These are phyloP conservation scores for Martes flavigula DNA, from an alignment of 2,797 vertebrate genomes.

Conservation along the genomic window DNA sequence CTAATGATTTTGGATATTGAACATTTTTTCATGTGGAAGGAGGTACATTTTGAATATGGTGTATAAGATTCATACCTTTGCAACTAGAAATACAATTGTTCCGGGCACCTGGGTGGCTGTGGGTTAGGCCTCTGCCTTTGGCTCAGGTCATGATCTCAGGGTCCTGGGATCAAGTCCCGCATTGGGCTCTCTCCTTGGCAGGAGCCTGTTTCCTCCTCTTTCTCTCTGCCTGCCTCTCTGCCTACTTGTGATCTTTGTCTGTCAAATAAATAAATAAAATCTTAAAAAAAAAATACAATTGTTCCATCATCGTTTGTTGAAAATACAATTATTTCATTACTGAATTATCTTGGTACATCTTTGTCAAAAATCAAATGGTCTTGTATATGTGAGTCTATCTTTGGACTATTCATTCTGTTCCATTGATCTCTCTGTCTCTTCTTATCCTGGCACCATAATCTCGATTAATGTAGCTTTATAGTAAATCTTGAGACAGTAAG, in stretches of 20 bases:
- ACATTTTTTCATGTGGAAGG: background rate
- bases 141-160: too few relatives aligned
- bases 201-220: too few relatives aligned
- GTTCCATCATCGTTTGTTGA: background rate
- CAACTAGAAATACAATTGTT: background rate
- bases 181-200: too few relatives aligned
- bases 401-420: background rate
- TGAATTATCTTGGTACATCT: background rate
- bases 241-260: too few relatives aligned
- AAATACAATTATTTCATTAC: background rate
- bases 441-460: background rate
- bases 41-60: background rate
- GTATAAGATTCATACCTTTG: background rate
- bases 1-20: background rate
- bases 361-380: background rate
- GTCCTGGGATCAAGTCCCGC: too few relatives aligned
- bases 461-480: background rate
- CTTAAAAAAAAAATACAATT: background rate
- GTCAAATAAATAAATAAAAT: too few relatives aligned
- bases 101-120: too few relatives aligned
- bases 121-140: too few relatives aligned
- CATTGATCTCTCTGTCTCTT: background rate
- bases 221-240: too few relatives aligned
- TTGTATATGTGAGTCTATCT: background rate
- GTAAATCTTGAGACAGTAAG: background rate